phyloP scores from a whole-genome alignment of 2,797 vertebrate species.

The Anas bahamensis region DNA sequence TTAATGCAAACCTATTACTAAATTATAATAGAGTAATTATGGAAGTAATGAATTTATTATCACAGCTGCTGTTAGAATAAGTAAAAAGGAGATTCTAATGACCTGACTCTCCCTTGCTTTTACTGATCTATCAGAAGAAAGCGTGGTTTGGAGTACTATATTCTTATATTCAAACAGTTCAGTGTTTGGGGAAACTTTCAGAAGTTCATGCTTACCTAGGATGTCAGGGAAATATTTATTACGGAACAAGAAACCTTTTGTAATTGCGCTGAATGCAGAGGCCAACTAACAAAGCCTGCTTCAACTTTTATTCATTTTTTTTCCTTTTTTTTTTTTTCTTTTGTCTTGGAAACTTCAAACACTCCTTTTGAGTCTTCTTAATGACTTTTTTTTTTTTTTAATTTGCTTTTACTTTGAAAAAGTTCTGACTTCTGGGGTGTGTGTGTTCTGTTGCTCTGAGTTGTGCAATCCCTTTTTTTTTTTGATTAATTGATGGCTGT shows the following conservation, averaged over 20 bases:
- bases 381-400: background rate
- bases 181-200: background rate
- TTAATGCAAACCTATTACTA: conserved; percentile 52
- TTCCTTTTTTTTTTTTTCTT: background rate
- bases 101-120: background rate
- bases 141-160: background rate
- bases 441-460: background rate
- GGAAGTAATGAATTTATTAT: conserved; percentile 57
- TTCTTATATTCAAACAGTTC: background rate
- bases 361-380: fast-evolving
- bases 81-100: background rate
- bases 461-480: background rate
- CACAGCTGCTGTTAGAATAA: conserved; percentile 8
- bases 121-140: background rate
- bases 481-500: background rate
- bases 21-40: conserved; percentile 50
- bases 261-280: background rate
- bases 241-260: background rate
- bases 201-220: background rate
- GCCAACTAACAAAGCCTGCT: background rate
- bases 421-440: background rate
- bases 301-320: background rate
- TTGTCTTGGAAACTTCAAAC: background rate
- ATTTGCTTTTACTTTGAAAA: background rate
- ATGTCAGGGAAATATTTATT: background rate